Evolutionary conservation across 2,888 invertebrate species (phyloP), one percentile per base, ranked within the genome.

Genomic region (Entomobrya multifasciata): DNA sequence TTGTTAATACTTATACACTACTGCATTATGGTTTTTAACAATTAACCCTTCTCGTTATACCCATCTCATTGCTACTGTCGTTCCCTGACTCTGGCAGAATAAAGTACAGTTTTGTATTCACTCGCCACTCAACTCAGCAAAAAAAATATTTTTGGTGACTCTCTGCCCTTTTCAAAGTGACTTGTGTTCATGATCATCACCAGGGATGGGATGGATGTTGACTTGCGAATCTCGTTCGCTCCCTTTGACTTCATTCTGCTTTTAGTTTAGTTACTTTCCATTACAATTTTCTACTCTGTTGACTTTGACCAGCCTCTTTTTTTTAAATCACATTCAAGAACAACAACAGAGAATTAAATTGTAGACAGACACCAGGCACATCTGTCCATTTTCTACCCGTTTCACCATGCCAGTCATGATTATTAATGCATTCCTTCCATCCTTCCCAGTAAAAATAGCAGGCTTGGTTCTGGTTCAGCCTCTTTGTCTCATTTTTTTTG

Each of bases 381-480:
- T 74, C 74, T 52, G 52, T 74, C 52, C 74, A 74, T 20, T 20
- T 57, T 74, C 47, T 67, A 22, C 5, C 74, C 74, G 49, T 70
- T 70, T 70, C 47, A n/a, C 25, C 30, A 20, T 74, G 74, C 74
- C 74, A 74, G 74, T 52, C 49, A 52, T 52, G 27, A 52, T 74
- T 74, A 74, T 36, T 44, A 70, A 70, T 47, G 52, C 74, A 74
- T 22, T 70, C 65, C 17, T 22, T 30, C 22, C 17, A 13, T 47
- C n/a, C 25, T 49, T 15, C n/a, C 15, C 62, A n/a, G n/a, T n/a
- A n/a, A n/a, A n/a, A n/a, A n/a, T n/a, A n/a, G n/a, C n/a, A 4
- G 17, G 10, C 22, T 57, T 65, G 65, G 52, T 74, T 74, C 17
- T 22, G 20, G 52, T 49, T 27, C 52, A 49, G 17, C 65, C 62